Evolutionary conservation across 2,797 vertebrate genomes (phyloP).

Genomic region (Gambelia wislizenii): DNA sequence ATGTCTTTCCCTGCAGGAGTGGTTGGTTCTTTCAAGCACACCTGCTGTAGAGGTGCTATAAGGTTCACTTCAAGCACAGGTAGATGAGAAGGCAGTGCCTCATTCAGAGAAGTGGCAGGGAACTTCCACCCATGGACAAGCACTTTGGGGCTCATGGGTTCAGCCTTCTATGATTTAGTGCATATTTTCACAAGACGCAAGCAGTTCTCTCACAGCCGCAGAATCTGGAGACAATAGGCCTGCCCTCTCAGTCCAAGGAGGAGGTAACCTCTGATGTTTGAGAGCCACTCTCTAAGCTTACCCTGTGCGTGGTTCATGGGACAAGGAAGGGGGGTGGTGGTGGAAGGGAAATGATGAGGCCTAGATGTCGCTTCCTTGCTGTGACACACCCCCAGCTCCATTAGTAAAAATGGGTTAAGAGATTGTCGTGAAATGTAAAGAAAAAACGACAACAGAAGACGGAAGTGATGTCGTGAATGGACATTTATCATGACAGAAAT

Average conservation of each 20-base stretch:
- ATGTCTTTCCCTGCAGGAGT: background rate
- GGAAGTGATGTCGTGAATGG: slow-evolving; percentile 94
- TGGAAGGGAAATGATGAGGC: slow-evolving; percentile 23
- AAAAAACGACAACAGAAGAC: slow-evolving; percentile 97
- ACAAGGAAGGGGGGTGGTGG: slow-evolving; percentile 25
- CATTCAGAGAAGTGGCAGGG: background rate
- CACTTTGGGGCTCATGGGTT: background rate
- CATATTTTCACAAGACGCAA: too few species aligned
- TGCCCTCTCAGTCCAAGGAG: background rate
- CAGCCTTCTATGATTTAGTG: background rate
- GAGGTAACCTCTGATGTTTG: background rate
- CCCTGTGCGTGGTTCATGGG: slow-evolving; percentile 26
- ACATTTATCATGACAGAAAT: slow-evolving; percentile 97
- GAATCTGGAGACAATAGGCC: background rate
- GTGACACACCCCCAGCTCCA: background rate
- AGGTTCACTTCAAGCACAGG: too few species aligned
- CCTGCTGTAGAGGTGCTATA: background rate
- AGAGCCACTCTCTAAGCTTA: background rate
- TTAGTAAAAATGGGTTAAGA: slow-evolving; percentile 74
- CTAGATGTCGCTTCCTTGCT: background rate
- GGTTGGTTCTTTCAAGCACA: background rate
- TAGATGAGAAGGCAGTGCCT: background rate
- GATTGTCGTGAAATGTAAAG: slow-evolving; percentile 75
- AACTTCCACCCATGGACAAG: rapidly evolving
- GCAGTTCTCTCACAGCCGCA: background rate